A percentile compares a stretch with the other conserved stretches of the same genome.
phyloP scores from a whole-genome alignment of 2,113 vertebrate species.

The Thinocorus orbignyianus region DNA sequence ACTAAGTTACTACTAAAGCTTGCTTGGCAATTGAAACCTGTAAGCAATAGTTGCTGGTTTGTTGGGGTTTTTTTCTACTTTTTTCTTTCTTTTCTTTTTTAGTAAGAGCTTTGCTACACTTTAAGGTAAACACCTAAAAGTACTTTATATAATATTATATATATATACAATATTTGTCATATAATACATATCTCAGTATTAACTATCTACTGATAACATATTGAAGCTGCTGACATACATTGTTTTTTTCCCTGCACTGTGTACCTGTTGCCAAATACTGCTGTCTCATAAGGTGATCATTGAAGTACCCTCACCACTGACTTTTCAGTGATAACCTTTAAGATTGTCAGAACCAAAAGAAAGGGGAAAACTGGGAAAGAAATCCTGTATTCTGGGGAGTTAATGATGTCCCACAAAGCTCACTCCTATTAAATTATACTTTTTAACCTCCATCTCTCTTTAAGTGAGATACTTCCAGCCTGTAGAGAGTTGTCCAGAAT shows the following conservation, averaged over 20 bases:
- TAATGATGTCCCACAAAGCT: background rate
- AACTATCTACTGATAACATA: background rate
- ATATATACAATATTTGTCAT: too few relatives aligned
- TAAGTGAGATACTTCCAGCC: background rate
- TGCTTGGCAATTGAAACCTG: background rate
- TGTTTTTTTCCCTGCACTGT: background rate
- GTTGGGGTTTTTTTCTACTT: background rate
- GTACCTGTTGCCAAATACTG: background rate
- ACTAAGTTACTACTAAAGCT: background rate
- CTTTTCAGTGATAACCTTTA: background rate
- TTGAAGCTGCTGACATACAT: background rate
- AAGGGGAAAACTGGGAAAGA: background rate
- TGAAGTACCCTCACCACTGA: background rate
- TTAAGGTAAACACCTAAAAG: background rate
- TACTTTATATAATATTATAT: too few relatives aligned
- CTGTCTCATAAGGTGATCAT: background rate
- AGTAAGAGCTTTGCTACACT: background rate
- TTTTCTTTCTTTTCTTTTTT: background rate
- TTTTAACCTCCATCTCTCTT: background rate
- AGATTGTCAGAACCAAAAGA: background rate
- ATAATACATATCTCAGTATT: background rate
- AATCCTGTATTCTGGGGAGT: background rate
- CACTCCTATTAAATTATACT: background rate
- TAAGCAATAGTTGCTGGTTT: background rate
- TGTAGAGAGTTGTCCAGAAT: background rate